Base-by-base conservation (phyloP, 2,888 invertebrate genomes). In the Cosmia pyralina region DNA sequence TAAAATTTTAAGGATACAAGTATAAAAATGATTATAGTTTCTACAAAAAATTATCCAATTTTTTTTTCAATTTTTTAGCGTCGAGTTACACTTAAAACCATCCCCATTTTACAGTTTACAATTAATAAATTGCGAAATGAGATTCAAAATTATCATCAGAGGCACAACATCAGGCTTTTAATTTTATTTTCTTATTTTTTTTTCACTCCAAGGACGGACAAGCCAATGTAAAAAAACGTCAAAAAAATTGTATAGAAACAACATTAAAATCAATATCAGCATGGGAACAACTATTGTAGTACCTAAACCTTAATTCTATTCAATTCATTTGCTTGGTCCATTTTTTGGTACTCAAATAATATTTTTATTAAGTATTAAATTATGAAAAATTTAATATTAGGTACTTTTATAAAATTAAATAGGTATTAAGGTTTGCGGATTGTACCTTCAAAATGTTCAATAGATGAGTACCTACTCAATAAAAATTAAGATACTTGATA, bases 141-240 rank as follows among this genome's bases (percentile, higher is more conserved):
- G 89, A 91, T 90, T 91, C 87, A 78, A 91, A 93, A 92, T 90
- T 85, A 91, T 90, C 87, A 89, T 89, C 87, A 84, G 90, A 95
- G 95, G 95, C 95, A 95, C 95, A 88, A 90, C 85, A 90, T 95
- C 95, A 95, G 95, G 95, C 95, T 95, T 94, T 88, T 84, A 77
- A 85, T 91, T 84, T 76, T 83, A 85, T 84, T 85, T 80, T 84
- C 80, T 69, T 86, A 85, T 83, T 81, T 86, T 59, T 86, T 59
- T 85, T 93, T 92, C 88, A 92, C 90, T 92, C 90, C 90, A 89
- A 92, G 95, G 95, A 95, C 95, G 95, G 95, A 95, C 89, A 85
- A 93, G 93, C 94, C 93, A 91, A 88, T 87, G 81, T 88, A 81
- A 85, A 89, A 28, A 85, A 75, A 77, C 44, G 57, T 44, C 58